Conservation (phyloP, 2,797 vertebrate genomes). For the Catharus ustulatus region DNA sequence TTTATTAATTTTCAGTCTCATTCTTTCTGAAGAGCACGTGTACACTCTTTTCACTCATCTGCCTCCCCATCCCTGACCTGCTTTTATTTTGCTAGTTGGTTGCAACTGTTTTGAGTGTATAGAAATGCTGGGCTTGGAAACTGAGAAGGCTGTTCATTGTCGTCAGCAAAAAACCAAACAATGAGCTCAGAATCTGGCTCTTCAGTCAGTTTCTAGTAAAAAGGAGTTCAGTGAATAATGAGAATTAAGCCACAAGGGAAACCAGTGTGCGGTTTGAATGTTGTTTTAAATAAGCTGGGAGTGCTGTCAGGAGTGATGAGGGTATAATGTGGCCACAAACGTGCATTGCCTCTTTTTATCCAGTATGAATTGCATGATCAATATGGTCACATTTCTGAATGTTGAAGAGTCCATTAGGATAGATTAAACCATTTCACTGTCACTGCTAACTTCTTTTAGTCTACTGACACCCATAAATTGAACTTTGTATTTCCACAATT, state of each 20-base stretch:
- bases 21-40: slow-evolving; percentile 9
- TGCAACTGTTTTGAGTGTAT: slow-evolving; percentile 53
- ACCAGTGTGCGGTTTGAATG: slow-evolving; percentile 16
- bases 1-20: slow-evolving; percentile 20
- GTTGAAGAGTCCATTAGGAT: background rate
- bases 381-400: slow-evolving; percentile 10
- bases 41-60: slow-evolving; percentile 11
- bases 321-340: slow-evolving; percentile 16
- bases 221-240: slow-evolving; percentile 65
- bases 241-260: slow-evolving; percentile 64
- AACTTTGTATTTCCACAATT: background rate
- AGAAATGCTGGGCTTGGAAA: slow-evolving; percentile 68
- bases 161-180: slow-evolving; percentile 73
- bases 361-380: background rate
- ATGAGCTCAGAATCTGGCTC: slow-evolving; percentile 72
- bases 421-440: background rate
- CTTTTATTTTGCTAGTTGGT: slow-evolving; percentile 47
- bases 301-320: slow-evolving; percentile 31
- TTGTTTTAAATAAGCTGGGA: slow-evolving; percentile 65
- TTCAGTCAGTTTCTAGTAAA: slow-evolving; percentile 70
- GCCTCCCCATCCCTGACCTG: background rate
- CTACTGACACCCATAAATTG: background rate
- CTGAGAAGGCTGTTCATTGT: slow-evolving; percentile 41
- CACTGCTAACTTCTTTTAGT: background rate
- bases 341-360: background rate